These are phyloP conservation scores for Anguilla obscura DNA, from an alignment of 2,797 vertebrate species.

Conservation along the genomic window DNA sequence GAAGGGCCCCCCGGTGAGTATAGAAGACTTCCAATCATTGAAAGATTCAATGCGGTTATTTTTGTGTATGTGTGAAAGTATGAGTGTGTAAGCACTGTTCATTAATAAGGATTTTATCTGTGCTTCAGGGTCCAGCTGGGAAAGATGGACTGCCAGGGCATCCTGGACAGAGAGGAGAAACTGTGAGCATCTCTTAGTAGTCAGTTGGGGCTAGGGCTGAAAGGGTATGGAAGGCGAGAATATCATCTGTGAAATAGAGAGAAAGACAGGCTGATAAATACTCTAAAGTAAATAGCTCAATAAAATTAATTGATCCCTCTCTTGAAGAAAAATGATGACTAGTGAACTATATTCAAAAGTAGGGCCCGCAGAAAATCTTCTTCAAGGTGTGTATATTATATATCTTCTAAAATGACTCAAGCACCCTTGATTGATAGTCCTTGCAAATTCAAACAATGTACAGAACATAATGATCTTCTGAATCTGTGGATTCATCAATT, in stretches of 20 bases:
- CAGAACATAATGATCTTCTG: too few relatives aligned
- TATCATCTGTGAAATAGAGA: neutral
- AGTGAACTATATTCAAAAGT: neutral
- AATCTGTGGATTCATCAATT: too few relatives aligned
- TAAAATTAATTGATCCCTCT: neutral
- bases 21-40: neutral
- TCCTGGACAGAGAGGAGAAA: conserved; percentile 95
- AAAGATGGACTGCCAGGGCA: conserved; percentile 94
- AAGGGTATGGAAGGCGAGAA: neutral
- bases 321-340: neutral
- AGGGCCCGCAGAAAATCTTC: neutral
- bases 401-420: neutral
- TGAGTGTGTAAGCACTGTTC: neutral
- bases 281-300: neutral
- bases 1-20: conserved; percentile 90
- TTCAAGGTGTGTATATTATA: neutral
- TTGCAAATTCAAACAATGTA: too few relatives aligned
- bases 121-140: conserved; percentile 68
- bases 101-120: conserved; percentile 29
- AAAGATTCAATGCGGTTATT: neutral
- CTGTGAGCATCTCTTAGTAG: conserved; percentile 74
- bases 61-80: conserved; percentile 2
- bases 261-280: neutral
- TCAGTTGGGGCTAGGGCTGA: neutral
- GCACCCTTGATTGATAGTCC: too few relatives aligned